phyloP scores from a whole-genome alignment of 2,113 vertebrate species.

The Eretmochelys imbricata region DNA sequence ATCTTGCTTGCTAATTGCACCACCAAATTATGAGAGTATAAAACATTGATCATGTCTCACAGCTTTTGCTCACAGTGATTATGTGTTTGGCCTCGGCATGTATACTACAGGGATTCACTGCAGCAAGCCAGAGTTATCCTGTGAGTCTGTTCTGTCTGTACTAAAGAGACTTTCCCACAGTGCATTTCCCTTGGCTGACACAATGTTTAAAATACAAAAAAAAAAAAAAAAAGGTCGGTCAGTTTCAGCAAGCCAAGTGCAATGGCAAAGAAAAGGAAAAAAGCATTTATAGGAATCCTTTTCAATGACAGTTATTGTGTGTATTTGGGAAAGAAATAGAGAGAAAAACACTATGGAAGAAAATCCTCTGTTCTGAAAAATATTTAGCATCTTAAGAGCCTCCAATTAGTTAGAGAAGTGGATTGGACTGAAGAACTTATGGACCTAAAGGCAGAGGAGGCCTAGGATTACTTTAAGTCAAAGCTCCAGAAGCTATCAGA shows the following conservation, averaged over 20 bases:
- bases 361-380: neutral
- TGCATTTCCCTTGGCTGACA: neutral
- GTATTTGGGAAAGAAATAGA: neutral
- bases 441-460: no score
- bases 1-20: neutral
- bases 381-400: neutral
- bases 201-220: neutral
- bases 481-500: no score
- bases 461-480: no score
- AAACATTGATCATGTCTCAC: neutral
- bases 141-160: neutral
- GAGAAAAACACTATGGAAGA: neutral
- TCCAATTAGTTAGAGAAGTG: neutral
- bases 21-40: neutral
- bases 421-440: no score
- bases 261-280: neutral
- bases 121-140: neutral
- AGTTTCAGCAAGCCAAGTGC: neutral
- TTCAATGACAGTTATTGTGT: neutral
- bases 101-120: neutral
- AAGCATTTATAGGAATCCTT: neutral
- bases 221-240: neutral
- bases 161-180: neutral
- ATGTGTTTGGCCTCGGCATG: neutral
- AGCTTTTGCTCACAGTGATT: fast-evolving